Percentiles rank a stretch among this genome's conserved stretches.
These are phyloP conservation scores for Hybognathus amarus DNA, from an alignment of 2,797 vertebrate species.

Conservation along the genomic window DNA sequence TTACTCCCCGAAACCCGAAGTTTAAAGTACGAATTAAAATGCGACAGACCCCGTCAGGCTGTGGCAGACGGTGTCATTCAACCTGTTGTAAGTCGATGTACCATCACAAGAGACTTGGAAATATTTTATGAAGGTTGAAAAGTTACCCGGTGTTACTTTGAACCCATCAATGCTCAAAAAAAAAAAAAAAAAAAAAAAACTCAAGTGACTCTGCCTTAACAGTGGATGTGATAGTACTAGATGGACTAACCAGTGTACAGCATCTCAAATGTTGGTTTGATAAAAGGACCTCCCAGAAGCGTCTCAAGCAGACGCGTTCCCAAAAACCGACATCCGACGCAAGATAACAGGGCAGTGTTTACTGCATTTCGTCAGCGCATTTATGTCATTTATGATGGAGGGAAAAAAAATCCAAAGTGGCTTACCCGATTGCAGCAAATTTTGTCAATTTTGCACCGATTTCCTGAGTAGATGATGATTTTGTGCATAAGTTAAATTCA, in stretches of 20 bases:
- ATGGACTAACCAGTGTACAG: not conserved
- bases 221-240: not conserved
- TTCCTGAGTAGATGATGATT: not conserved
- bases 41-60: no score
- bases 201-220: not conserved
- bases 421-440: not conserved
- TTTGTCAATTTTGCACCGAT: not conserved
- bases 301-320: not conserved
- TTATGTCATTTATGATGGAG: not conserved
- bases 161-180: not conserved
- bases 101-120: no score
- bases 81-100: no score
- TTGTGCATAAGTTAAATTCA: not conserved
- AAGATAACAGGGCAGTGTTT: not conserved
- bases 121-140: no score
- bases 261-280: not conserved
- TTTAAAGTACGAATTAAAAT: no score
- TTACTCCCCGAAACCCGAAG: no score
- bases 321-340: not conserved
- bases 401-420: not conserved
- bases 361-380: not conserved
- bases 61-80: no score
- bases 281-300: not conserved
- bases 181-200: not conserved
- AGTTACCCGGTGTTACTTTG: no score